Percentiles rank a stretch among this genome's conserved stretches.
Evolutionary conservation across 1,140 invertebrate genomes (phyloP).

Genomic region (Bombyx mandarina): DNA sequence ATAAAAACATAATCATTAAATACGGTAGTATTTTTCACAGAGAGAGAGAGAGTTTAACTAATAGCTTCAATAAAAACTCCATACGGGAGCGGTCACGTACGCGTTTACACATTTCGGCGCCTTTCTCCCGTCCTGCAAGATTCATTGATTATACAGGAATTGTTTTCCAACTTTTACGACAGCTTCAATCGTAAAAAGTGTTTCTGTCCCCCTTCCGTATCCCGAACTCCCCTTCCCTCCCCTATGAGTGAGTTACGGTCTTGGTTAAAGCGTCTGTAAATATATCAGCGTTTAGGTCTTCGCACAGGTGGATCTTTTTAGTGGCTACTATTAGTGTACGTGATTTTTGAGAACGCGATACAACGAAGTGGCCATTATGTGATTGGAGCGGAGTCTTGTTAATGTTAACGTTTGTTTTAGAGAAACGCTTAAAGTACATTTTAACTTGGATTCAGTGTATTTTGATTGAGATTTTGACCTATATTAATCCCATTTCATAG

Average conservation of each 20-base stretch:
- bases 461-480: too few species aligned
- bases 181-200: constrained; percentile 22
- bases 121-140: not conserved
- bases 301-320: constrained; percentile 12
- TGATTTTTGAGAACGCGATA: constrained; percentile 14
- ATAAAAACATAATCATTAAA: too few species aligned
- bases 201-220: constrained; percentile 9
- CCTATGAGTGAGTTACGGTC: constrained; percentile 26
- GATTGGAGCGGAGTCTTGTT: constrained; percentile 9
- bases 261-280: constrained; percentile 21
- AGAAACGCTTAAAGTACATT: too few species aligned
- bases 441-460: too few species aligned
- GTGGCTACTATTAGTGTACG: constrained; percentile 13
- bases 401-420: too few species aligned
- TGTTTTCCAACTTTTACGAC: constrained; percentile 27
- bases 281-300: constrained; percentile 32
- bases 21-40: too few species aligned
- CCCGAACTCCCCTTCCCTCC: constrained; percentile 4
- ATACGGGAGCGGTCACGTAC: too few species aligned
- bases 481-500: too few species aligned
- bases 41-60: too few species aligned
- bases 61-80: too few species aligned
- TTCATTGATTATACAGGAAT: constrained; percentile 10
- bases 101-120: not conserved
- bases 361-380: constrained; percentile 19